Base-by-base conservation (phyloP, 2,888 invertebrate genomes). In the Noctua janthina region DNA sequence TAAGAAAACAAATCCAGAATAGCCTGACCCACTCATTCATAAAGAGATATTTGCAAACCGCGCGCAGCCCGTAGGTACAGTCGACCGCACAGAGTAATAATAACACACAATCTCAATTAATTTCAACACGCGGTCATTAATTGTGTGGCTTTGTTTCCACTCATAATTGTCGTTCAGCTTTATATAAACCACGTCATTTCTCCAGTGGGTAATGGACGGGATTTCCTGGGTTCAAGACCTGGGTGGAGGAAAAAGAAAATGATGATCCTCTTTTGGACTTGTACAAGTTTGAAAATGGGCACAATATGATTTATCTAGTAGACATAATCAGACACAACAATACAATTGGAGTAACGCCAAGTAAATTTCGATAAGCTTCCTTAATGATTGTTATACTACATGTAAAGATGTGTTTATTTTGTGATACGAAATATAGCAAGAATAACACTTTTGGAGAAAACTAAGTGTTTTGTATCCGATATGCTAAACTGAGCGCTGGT, bases 91-190 rank as follows among this genome's bases (percentile, higher is more conserved):
- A 68, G 78, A 85, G 79, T 74, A 71, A 85, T 79, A 85, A 82
- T 76, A 79, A 88, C 70, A 69, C 76, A 73, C 74, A 78, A 84
- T 77, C 74, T 64, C 78, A 88, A 85, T 87, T 80, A 88, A 80
- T 85, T 80, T 80, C 11, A 73, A 83, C 75, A 68, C 46, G 68
- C 46, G 68, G 78, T 83, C 77, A 88, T 85, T 81, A 81, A 85
- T 87, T 76, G 69, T 73, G 81, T 54, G 85, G 81, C 71, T 85
- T 83, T 82, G 62, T 81, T 71, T 80, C 54, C 78, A 76, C 70
- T 78, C 68, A 79, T 75, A 46, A 78, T 85, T 68, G 54, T 74
- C 62, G 66, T 54, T 76, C 51, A 62, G 54, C 17, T 76, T 72
- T 43, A 67, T 62, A 67, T 70, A 70, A 70, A 39, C 66, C 49